Evolutionary conservation across 2,888 invertebrate genomes (phyloP).

Genomic region (Diabrotica balteata): DNA sequence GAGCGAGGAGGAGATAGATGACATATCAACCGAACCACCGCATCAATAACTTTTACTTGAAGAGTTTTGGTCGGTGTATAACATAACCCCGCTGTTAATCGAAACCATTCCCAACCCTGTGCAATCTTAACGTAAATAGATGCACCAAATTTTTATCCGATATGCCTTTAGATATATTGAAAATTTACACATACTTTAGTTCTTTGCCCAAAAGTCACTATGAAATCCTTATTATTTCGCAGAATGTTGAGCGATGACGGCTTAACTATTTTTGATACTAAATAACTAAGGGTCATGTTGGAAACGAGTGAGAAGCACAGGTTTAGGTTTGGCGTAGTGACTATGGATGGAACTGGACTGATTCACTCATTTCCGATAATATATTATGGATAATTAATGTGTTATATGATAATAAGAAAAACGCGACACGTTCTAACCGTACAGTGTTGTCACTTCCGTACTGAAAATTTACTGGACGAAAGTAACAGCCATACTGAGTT

Average conservation of each 20-base stretch:
- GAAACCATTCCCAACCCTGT: slow-evolving; percentile 33
- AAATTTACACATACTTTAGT: slow-evolving; percentile 32
- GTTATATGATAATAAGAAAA: slow-evolving; percentile 45
- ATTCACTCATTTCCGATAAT: slow-evolving; percentile 49
- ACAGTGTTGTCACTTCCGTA: slow-evolving; percentile 35
- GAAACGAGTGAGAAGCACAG: slow-evolving; percentile 24
- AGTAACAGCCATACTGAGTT: slow-evolving; percentile 47
- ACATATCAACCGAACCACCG: slow-evolving; percentile 58
- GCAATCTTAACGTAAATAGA: slow-evolving; percentile 18
- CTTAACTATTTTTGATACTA: slow-evolving; percentile 40
- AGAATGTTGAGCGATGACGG: slow-evolving; percentile 32
- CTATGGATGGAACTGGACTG: slow-evolving; percentile 57
- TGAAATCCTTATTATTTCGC: slow-evolving; percentile 26
- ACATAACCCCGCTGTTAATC: slow-evolving; percentile 47
- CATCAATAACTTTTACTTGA: slow-evolving; percentile 42
- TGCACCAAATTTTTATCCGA: slow-evolving; percentile 22
- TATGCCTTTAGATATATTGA: slow-evolving; percentile 34
- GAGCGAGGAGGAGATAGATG: slow-evolving; percentile 44
- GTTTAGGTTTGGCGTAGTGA: slow-evolving; percentile 35
- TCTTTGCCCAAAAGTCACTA: slow-evolving; percentile 24
- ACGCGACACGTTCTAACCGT: slow-evolving; percentile 46
- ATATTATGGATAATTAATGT: slow-evolving; percentile 42
- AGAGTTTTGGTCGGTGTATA: slow-evolving; percentile 46
- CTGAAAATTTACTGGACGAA: slow-evolving; percentile 24
- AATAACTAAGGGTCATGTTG: slow-evolving; percentile 31